These are phyloP conservation scores for Myopa tessellatipennis DNA, from an alignment of 2,888 invertebrate genomes.

Conservation along the genomic window DNA sequence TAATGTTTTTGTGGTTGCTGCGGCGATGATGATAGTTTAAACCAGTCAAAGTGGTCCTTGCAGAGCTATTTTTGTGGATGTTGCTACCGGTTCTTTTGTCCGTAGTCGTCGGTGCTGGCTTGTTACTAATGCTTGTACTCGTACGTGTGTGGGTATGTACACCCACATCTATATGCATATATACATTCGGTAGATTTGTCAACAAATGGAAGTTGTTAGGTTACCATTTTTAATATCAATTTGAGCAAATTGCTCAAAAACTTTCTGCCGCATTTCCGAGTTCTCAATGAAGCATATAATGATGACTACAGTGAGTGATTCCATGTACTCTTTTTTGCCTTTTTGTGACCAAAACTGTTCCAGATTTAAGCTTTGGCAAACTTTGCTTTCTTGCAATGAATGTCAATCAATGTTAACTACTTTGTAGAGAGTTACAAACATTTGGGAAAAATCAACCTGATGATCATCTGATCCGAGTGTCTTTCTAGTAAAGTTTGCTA, in stretches of 20 bases:
- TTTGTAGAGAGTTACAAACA: too few species aligned
- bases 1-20: slow-evolving; percentile 44
- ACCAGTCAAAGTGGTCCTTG: slow-evolving; percentile 38
- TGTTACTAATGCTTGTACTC: too few species aligned
- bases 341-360: background rate
- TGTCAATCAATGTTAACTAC: background rate
- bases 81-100: background rate
- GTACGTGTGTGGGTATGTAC: background rate
- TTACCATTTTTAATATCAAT: slow-evolving; percentile 17
- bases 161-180: background rate
- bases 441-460: too few species aligned
- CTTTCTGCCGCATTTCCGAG: too few species aligned
- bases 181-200: background rate
- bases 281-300: background rate
- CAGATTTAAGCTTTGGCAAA: background rate
- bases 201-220: background rate
- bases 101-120: too few species aligned
- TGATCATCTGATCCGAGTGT: too few species aligned
- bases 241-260: slow-evolving; percentile 11
- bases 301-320: background rate
- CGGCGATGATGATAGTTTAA: slow-evolving; percentile 43
- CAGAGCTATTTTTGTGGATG: slow-evolving; percentile 24
- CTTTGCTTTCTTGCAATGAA: too few species aligned
- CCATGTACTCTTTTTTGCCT: background rate
- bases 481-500: too few species aligned